These are phyloP conservation scores for Sebastes vulpes DNA, from an alignment of 2,797 vertebrate genomes.

Conservation along the genomic window DNA sequence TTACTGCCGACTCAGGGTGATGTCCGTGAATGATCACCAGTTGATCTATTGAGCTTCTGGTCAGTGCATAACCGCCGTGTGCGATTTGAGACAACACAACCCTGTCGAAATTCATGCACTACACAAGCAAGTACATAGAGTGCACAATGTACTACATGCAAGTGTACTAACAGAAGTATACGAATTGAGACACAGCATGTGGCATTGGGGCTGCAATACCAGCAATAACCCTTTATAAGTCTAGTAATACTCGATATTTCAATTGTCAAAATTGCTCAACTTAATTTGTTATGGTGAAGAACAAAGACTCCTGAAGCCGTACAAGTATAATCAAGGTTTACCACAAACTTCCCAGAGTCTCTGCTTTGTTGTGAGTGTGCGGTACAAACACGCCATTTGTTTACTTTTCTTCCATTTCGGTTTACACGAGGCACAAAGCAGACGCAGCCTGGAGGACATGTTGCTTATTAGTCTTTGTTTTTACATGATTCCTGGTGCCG, in stretches of 20 bases:
- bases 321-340: slow-evolving; percentile 12
- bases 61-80: too few relatives aligned
- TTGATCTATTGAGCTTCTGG: too few relatives aligned
- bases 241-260: neutral
- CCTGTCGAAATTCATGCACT: too few relatives aligned
- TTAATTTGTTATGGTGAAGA: neutral
- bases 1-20: too few relatives aligned
- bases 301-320: neutral
- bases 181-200: neutral
- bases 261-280: neutral
- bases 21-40: too few relatives aligned
- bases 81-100: too few relatives aligned
- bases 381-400: slow-evolving; percentile 1
- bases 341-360: neutral
- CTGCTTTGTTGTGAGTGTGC: slow-evolving; percentile 15
- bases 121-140: too few relatives aligned
- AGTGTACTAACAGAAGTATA: too few relatives aligned
- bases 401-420: slow-evolving; percentile 30
- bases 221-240: neutral
- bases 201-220: neutral
- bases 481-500: slow-evolving; percentile 46
- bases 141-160: too few relatives aligned
- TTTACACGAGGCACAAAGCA: slow-evolving; percentile 33
- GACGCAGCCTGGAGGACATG: slow-evolving; percentile 27
- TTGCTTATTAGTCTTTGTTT: slow-evolving; percentile 46